Evolutionary conservation across 2,113 vertebrate genomes (phyloP).

Genomic region (Oxygymnocypris stewartii): DNA sequence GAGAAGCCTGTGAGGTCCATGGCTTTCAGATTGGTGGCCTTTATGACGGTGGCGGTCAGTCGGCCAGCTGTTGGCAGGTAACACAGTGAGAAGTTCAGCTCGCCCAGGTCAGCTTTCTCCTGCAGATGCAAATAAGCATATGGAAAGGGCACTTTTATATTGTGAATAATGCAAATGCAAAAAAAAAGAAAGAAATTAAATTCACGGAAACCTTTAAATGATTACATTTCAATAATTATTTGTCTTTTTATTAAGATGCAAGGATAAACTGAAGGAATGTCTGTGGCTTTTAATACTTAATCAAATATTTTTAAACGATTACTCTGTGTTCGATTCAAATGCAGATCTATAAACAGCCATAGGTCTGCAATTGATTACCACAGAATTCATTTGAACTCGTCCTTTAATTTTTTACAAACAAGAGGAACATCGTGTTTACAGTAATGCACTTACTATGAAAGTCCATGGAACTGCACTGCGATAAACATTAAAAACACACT

Average conservation of each 20-base stretch:
- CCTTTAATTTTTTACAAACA: constrained; percentile 13
- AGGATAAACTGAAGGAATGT: background rate
- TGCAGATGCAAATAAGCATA: constrained; percentile 61
- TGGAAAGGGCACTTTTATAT: background rate
- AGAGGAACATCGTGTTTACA: background rate
- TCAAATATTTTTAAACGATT: background rate
- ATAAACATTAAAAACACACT: background rate
- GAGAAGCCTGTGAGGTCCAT: constrained; percentile 95
- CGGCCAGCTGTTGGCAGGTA: constrained; percentile 92
- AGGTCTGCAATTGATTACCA: background rate
- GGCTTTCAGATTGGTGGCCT: constrained; percentile 93
- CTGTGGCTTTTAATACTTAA: background rate
- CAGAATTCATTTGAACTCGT: background rate
- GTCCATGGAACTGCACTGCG: background rate
- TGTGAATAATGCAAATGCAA: background rate
- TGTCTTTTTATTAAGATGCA: background rate
- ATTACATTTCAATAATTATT: background rate
- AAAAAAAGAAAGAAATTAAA: background rate
- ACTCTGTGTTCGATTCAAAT: background rate
- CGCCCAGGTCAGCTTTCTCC: constrained; percentile 94
- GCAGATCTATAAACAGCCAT: background rate
- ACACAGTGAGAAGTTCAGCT: constrained; percentile 94
- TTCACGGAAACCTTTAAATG: background rate
- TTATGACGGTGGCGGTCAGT: constrained; percentile 89
- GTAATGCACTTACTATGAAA: background rate